Evolutionary conservation across 2,888 invertebrate genomes (phyloP), one percentile per base, ranked within the genome.

Genomic region (Zaprionus obscuricornis): DNA sequence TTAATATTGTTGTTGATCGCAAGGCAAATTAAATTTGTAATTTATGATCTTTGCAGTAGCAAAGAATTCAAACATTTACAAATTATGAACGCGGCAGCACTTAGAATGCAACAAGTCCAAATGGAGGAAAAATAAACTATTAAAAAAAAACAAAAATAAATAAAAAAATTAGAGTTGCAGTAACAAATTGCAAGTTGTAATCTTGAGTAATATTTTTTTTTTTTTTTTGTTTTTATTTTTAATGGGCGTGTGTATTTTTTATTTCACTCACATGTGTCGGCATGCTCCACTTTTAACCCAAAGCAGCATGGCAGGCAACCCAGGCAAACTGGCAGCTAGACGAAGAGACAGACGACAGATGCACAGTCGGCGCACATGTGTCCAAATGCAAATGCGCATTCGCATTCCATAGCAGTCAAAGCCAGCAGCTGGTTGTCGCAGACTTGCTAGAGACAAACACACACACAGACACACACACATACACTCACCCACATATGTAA

Each of bases 381-480:
- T 59, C 67, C 67, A 78, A 67, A 78, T 85, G 79, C 76, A 85
- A 78, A 85, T 78, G 78, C 66, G 71, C 63, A 85, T 59, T 74
- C 82, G 74, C 85, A 77, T 82, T 78, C 79, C 75, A 54, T 58
- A 33, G 55, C 36, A 34, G 57, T 45, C 34, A 66, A 45, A 49
- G 57, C 26, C 51, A 54, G 49, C 79, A 71, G 83, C 83, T 74
- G 85, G 31, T 31, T 52, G 64, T 43, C 50, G 26, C 60, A 79
- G 59, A 63, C 65, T 62, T 49, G n/a, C 59, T 31, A 69, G 62
- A 65, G 62, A 54, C 60, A 62, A 11, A 26, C 17, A 37, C 20
- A 34, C 13, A n/a, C 7, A 37, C 18, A 39, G 13, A 14, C 33
- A 55, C 13, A 46, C 10, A 11, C 18, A 29, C 22, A 46, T 66